phyloP scores from a whole-genome alignment of 2,113 vertebrate genomes.

The cat (Felis catus) region F.catus_Fca126_mat1.0 CM031420.1:75792001-75792500 shows the following conservation, averaged over 20 bases:
- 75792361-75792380: background rate
- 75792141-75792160: conserved; percentile 6
- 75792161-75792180: background rate
- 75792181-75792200: conserved; percentile 37
- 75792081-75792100: background rate
- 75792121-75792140: conserved; percentile 35
- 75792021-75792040: background rate
- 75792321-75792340: background rate
- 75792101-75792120: conserved; percentile 12
- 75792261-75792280: background rate
- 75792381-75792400: conserved; percentile 50
- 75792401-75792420: background rate
- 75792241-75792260: conserved; percentile 45
- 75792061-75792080: background rate
- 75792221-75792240: background rate
- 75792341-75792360: conserved; percentile 4
- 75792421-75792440: background rate
- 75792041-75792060: background rate
- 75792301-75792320: conserved; percentile 44
- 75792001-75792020: conserved; percentile 40
- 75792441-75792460: conserved; percentile 35
- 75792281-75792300: background rate
- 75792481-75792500: conserved; percentile 41
- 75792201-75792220: conserved; percentile 31
- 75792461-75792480: conserved; percentile 41